Percentiles rank a stretch among this genome's conserved stretches.
phyloP scores from a whole-genome alignment of 1,140 invertebrate genomes.

The Ostrea edulis region DNA sequence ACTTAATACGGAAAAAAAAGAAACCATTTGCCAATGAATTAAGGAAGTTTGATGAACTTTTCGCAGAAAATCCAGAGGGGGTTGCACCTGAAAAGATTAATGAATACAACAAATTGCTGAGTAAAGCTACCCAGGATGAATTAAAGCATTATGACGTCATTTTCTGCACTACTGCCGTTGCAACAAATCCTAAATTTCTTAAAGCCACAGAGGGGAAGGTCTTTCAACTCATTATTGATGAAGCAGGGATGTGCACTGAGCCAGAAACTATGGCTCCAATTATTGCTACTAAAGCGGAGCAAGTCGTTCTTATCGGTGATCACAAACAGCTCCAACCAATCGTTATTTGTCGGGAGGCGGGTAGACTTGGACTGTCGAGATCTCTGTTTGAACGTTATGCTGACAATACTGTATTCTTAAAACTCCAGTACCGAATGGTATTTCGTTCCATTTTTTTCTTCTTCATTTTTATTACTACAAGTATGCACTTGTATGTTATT shows the following conservation, averaged over 20 bases:
- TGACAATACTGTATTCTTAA: slow-evolving; percentile 58
- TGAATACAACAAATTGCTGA: slow-evolving; percentile 54
- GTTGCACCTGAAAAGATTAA: slow-evolving; percentile 40
- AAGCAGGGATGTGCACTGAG: slow-evolving; percentile 75
- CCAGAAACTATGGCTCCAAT: slow-evolving; percentile 74
- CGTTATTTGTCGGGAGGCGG: slow-evolving; percentile 65
- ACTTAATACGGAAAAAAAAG: slow-evolving; percentile 58
- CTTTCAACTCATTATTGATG: slow-evolving; percentile 73
- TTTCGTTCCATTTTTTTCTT: not conserved
- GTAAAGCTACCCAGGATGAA: slow-evolving; percentile 56
- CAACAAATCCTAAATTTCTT: slow-evolving; percentile 54
- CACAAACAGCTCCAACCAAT: slow-evolving; percentile 75
- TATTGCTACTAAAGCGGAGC: slow-evolving; percentile 63
- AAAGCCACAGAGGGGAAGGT: slow-evolving; percentile 45
- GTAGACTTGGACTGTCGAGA: slow-evolving; percentile 67
- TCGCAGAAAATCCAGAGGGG: slow-evolving; percentile 26
- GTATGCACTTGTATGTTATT: too few relatives aligned
- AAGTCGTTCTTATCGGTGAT: slow-evolving; percentile 76
- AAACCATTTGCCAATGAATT: slow-evolving; percentile 59
- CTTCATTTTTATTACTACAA: too few relatives aligned
- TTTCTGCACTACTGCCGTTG: slow-evolving; percentile 61
- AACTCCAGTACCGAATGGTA: slow-evolving; percentile 76
- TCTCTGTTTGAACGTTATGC: slow-evolving; percentile 75
- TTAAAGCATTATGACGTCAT: slow-evolving; percentile 59
- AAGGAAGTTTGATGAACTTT: slow-evolving; percentile 53